Evolutionary conservation across 2,797 vertebrate genomes (phyloP).

Genomic region (Huso huso): DNA sequence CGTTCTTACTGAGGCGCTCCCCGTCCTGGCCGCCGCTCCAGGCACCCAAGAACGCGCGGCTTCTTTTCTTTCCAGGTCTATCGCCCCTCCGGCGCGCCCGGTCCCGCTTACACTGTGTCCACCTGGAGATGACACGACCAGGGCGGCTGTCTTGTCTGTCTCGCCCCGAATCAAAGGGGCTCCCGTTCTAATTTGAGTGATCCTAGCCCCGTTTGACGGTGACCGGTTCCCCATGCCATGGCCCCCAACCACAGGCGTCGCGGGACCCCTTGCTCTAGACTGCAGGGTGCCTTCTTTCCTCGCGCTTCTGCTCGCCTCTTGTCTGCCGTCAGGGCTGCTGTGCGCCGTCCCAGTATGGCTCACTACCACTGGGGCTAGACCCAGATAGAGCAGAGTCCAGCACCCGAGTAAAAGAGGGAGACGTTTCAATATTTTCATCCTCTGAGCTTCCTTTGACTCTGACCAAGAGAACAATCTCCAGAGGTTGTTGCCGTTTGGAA

Average conservation of each 20-base stretch:
- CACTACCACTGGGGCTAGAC: conserved; percentile 62
- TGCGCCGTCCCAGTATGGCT: conserved; percentile 67
- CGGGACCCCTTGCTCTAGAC: conserved; percentile 33
- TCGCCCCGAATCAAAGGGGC: conserved; percentile 60
- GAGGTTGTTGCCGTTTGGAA: conserved; percentile 61
- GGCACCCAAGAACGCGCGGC: conserved; percentile 42
- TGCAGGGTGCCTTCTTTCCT: conserved; percentile 54
- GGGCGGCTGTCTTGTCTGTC: conserved; percentile 44
- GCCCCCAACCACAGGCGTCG: conserved; percentile 48
- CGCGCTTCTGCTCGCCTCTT: conserved; percentile 54
- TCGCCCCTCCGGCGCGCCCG: conserved; percentile 17
- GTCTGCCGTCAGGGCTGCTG: conserved; percentile 57
- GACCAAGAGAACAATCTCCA: conserved; percentile 59
- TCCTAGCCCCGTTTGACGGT: conserved; percentile 60
- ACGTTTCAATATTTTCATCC: conserved; percentile 81
- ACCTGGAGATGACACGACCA: conserved; percentile 17
- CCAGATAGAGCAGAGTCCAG: conserved; percentile 77
- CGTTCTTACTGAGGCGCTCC: conserved; percentile 45
- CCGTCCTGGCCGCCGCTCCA: conserved; percentile 26
- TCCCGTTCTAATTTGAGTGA: conserved; percentile 63
- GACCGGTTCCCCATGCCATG: conserved; percentile 53
- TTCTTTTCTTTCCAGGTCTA: conserved; percentile 35
- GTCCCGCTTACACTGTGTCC: conserved; percentile 10
- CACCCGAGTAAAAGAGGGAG: conserved; percentile 81
- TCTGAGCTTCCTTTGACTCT: conserved; percentile 69